Conservation (phyloP, 1,140 invertebrate genomes). For the Temnothorax longispinosus region DNA sequence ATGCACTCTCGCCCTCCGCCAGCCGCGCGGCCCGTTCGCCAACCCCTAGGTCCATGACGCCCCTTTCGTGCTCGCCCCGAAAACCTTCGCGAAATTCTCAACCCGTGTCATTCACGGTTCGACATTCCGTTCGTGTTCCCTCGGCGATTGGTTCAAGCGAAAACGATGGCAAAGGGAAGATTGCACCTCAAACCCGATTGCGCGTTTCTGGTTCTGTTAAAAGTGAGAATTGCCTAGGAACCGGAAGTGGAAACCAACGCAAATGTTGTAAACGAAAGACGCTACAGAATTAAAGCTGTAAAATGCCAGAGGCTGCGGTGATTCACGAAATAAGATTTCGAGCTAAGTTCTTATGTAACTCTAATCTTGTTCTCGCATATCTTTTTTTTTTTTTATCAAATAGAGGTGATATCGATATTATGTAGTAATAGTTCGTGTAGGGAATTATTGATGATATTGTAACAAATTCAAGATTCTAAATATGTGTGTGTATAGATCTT, state of each 20-base stretch:
- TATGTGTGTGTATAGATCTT: background rate
- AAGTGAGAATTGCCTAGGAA: background rate
- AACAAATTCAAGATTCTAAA: background rate
- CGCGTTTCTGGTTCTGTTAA: background rate
- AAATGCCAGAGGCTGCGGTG: background rate
- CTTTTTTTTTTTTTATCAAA: background rate
- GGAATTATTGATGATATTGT: background rate
- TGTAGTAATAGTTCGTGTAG: background rate
- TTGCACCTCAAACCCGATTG: conserved; percentile 8
- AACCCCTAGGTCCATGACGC: conserved; percentile 24
- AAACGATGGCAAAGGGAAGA: background rate
- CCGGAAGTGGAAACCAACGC: background rate
- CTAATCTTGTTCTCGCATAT: background rate
- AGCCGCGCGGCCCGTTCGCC: background rate
- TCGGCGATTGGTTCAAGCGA: conserved; percentile 35
- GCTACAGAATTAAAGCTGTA: background rate
- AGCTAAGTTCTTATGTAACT: background rate
- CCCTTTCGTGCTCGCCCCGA: conserved; percentile 54
- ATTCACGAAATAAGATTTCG: background rate
- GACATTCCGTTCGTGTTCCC: conserved; percentile 38
- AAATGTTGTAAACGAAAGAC: background rate
- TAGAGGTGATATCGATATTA: background rate
- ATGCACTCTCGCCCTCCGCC: background rate
- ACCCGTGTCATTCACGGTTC: conserved; percentile 15
- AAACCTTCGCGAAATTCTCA: conserved; percentile 43